A percentile compares a stretch with the other conserved stretches of the same genome.
These are phyloP conservation scores for Macaria notata DNA, from an alignment of 2,888 invertebrate genomes.

Conservation along the genomic window DNA sequence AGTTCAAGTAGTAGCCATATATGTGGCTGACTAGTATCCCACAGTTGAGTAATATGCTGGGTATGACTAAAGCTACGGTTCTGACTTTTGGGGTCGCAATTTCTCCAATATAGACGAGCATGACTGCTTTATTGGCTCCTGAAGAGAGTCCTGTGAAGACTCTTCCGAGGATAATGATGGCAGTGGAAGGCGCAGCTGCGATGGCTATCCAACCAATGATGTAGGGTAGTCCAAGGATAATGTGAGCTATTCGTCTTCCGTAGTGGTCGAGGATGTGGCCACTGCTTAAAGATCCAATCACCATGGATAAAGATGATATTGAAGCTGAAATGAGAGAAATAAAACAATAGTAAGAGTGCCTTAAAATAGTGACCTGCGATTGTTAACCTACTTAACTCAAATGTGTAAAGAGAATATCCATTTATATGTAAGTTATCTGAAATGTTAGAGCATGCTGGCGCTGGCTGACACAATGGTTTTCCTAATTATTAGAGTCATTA, in stretches of 20 bases:
- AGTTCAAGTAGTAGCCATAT: constrained; percentile 14
- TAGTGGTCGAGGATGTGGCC: constrained; percentile 39
- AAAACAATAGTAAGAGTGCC: too few relatives aligned
- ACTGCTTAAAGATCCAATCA: constrained; percentile 37
- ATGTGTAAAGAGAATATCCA: too few relatives aligned
- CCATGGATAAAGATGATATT: constrained; percentile 37
- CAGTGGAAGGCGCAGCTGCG: constrained; percentile 34
- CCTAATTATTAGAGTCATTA: too few relatives aligned
- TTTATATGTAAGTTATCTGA: too few relatives aligned
- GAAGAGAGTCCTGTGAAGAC: constrained; percentile 38
- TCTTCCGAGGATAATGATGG: constrained; percentile 37
- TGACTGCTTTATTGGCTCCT: constrained; percentile 37
- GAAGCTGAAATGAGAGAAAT: constrained; percentile 36
- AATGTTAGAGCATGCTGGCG: too few relatives aligned
- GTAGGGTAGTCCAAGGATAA: constrained; percentile 36
- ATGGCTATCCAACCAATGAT: constrained; percentile 40
- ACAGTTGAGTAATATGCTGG: constrained; percentile 5
- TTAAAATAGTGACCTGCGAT: too few relatives aligned
- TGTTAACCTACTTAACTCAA: too few relatives aligned
- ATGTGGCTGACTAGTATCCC: constrained; percentile 22
- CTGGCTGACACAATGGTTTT: too few relatives aligned
- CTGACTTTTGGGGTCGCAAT: constrained; percentile 26
- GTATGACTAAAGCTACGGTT: constrained; percentile 7
- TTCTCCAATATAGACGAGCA: constrained; percentile 45
- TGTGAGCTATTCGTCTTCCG: constrained; percentile 41